Conservation (phyloP, 2,797 vertebrate genomes). For the Anabacerthia variegaticeps region DNA sequence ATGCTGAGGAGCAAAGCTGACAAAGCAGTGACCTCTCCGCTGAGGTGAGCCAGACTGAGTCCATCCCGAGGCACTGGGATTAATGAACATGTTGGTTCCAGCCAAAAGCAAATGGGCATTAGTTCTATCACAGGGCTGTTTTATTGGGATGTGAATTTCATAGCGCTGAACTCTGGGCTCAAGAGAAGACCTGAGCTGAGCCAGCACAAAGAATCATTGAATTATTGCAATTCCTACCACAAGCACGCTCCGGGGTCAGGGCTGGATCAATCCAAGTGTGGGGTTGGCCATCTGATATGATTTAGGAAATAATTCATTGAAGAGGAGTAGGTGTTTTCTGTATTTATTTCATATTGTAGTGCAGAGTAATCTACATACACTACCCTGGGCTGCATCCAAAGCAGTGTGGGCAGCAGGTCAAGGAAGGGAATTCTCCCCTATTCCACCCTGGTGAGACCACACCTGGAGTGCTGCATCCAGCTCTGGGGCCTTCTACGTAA, state of each 20-base stretch:
- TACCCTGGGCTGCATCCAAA: neutral
- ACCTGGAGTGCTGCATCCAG: neutral
- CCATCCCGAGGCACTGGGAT: neutral
- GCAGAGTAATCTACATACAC: neutral
- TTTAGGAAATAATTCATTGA: neutral
- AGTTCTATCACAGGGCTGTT: neutral
- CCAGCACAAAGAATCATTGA: conserved; percentile 24
- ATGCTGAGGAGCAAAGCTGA: conserved; percentile 11
- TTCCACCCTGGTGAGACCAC: neutral
- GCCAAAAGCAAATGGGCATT: conserved; percentile 8
- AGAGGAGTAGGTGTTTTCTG: neutral
- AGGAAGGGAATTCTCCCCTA: neutral
- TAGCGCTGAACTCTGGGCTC: neutral
- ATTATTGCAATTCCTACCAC: neutral
- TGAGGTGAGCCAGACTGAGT: neutral
- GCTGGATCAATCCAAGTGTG: neutral
- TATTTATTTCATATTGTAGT: neutral
- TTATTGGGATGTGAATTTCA: neutral
- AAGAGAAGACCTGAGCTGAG: conserved; percentile 10
- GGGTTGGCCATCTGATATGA: neutral
- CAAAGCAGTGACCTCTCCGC: conserved; percentile 23
- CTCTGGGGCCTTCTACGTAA: neutral
- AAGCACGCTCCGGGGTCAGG: neutral
- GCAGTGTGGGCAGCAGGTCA: neutral
- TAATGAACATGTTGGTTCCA: neutral